phyloP scores from a whole-genome alignment of 1,140 invertebrate species.

The Cotesia vestalis region DNA sequence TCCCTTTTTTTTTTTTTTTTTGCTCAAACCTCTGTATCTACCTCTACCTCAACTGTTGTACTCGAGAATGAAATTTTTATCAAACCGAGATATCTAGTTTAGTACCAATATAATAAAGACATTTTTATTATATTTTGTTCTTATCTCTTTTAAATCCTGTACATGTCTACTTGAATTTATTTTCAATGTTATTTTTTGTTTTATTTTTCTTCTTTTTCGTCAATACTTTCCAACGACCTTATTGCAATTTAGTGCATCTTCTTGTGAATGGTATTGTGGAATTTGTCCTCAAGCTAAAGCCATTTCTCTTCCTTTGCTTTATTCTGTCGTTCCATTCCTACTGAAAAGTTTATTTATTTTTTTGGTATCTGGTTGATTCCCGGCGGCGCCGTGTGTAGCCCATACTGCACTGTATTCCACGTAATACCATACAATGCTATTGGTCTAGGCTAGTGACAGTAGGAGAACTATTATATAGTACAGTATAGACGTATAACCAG shows the following conservation, averaged over 20 bases:
- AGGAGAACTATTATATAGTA: too few relatives aligned
- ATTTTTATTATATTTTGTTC: too few relatives aligned
- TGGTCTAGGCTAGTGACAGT: too few relatives aligned
- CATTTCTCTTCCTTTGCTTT: constrained; percentile 30
- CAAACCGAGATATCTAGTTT: not conserved
- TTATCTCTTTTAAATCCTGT: not conserved
- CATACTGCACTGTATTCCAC: not conserved
- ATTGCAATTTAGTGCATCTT: constrained; percentile 25
- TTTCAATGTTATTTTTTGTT: not conserved
- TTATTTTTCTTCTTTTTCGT: not conserved
- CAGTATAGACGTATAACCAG: too few relatives aligned
- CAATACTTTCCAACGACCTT: constrained; percentile 32
- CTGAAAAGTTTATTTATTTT: not conserved
- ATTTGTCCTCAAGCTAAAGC: constrained; percentile 32
- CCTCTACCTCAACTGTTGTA: too few relatives aligned
- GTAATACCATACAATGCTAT: too few relatives aligned
- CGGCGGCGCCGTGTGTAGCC: constrained; percentile 20
- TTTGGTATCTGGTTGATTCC: constrained; percentile 22
- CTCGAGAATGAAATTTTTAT: not conserved
- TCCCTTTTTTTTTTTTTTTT: constrained; percentile 3
- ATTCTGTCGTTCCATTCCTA: not conserved
- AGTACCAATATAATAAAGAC: too few relatives aligned
- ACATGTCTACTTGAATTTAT: not conserved
- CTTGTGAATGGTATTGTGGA: constrained; percentile 14
- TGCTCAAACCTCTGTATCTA: not conserved